These are phyloP conservation scores for Myotis lucifugus DNA, from an alignment of 2,113 vertebrate species.

Conservation along the genomic window DNA sequence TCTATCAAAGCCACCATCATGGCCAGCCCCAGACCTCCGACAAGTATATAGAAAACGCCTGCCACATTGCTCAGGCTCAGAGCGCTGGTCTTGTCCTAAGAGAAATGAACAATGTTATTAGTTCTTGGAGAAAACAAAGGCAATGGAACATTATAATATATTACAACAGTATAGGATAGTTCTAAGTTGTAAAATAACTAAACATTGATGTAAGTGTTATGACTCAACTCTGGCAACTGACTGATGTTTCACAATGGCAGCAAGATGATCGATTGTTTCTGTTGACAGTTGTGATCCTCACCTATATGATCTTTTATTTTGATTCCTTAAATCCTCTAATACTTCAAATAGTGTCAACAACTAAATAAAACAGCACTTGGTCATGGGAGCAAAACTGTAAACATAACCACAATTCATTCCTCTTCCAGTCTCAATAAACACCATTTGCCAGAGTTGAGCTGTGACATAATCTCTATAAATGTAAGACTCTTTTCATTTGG, in stretches of 20 bases:
- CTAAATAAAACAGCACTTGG: slow-evolving; percentile 31
- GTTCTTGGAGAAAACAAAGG: slow-evolving; percentile 80
- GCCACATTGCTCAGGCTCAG: slow-evolving; percentile 99
- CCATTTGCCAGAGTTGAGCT: slow-evolving; percentile 76
- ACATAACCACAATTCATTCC: slow-evolving; percentile 66
- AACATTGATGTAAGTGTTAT: slow-evolving; percentile 65
- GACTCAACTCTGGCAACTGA: slow-evolving; percentile 74
- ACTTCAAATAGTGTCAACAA: slow-evolving; percentile 29
- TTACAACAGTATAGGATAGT: slow-evolving; percentile 64
- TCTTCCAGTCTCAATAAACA: slow-evolving; percentile 46
- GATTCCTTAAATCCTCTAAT: slow-evolving; percentile 25
- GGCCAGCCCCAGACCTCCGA: slow-evolving; percentile 98
- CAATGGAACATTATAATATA: slow-evolving; percentile 80
- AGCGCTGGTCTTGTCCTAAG: slow-evolving; percentile 99
- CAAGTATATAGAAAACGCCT: slow-evolving; percentile 99
- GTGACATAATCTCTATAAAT: slow-evolving; percentile 62
- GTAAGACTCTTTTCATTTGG: slow-evolving; percentile 65
- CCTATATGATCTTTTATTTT: slow-evolving; percentile 29
- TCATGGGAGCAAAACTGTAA: slow-evolving; percentile 57
- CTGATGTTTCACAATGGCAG: slow-evolving; percentile 45
- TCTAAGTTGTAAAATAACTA: slow-evolving; percentile 71
- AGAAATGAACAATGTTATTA: slow-evolving; percentile 92
- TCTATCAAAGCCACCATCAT: slow-evolving; percentile 99
- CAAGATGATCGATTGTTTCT: slow-evolving; percentile 69
- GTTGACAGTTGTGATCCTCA: slow-evolving; percentile 59